Conservation (phyloP, 2,113 vertebrate species). For the Thinocorus orbignyianus region DNA sequence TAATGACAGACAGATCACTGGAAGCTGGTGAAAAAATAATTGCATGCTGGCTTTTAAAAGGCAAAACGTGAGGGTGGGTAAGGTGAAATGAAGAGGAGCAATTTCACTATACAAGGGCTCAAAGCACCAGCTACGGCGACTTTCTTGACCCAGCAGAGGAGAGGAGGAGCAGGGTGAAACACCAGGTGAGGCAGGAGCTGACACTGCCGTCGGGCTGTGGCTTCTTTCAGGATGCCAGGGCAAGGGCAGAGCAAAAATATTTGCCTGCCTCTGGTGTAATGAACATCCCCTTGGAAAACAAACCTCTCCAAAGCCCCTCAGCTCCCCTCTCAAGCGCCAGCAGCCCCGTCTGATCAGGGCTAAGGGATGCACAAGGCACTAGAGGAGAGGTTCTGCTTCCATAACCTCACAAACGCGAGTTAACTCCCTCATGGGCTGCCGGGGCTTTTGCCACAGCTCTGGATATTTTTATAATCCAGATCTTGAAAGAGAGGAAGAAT, state of each 20-base stretch:
- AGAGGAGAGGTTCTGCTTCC: not conserved
- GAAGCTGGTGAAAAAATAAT: not conserved
- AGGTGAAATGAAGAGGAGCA: not conserved
- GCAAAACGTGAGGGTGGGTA: not conserved
- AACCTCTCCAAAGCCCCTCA: not conserved
- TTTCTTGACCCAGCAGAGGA: not conserved
- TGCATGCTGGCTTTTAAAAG: not conserved
- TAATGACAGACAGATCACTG: not conserved
- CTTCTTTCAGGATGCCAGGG: not conserved
- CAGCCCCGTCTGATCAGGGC: rapidly evolving
- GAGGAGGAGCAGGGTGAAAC: not conserved
- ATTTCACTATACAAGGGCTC: not conserved
- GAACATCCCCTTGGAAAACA: not conserved
- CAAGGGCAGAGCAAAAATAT: not conserved
- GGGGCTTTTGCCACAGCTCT: not conserved
- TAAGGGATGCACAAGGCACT: not conserved
- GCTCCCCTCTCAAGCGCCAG: not conserved
- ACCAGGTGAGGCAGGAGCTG: not conserved
- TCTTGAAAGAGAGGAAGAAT: not conserved
- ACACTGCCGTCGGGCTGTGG: rapidly evolving
- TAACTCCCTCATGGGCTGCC: not conserved
- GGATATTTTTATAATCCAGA: not conserved
- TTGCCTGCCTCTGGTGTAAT: not conserved
- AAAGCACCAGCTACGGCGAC: not conserved
- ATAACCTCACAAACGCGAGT: rapidly evolving